Evolutionary conservation across 2,113 vertebrate genomes (phyloP).

Genomic region (Cygnus atratus): DNA sequence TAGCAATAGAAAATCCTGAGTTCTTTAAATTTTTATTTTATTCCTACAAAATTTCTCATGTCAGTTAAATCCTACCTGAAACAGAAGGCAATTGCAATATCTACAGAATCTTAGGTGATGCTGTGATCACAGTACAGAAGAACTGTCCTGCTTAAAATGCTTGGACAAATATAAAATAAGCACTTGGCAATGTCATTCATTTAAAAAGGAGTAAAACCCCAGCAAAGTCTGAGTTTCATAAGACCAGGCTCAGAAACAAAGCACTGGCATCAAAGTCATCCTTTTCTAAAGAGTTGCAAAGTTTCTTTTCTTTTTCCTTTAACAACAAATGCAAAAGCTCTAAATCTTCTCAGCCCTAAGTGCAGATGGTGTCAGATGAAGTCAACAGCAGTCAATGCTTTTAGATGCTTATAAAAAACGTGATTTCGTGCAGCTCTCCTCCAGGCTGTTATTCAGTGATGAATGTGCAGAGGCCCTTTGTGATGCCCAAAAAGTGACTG

Average conservation of each 20-base stretch:
- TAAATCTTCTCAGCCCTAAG: background rate
- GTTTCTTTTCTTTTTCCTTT: background rate
- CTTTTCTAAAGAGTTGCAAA: background rate
- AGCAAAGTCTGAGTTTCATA: background rate
- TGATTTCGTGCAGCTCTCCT: background rate
- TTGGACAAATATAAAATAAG: background rate
- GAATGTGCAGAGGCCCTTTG: background rate
- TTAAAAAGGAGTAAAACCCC: background rate
- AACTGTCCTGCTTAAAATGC: background rate
- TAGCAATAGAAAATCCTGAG: background rate
- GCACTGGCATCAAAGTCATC: background rate
- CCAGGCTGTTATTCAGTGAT: background rate
- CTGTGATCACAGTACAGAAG: background rate
- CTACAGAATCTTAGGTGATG: background rate
- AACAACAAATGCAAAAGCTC: background rate
- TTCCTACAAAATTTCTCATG: background rate
- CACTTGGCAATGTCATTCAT: background rate
- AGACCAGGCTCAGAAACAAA: background rate
- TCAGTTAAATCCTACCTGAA: background rate
- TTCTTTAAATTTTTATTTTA: background rate
- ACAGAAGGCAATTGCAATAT: background rate
- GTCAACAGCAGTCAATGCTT: background rate
- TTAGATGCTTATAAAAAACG: background rate
- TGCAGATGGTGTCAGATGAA: background rate
- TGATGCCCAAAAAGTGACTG: background rate